Evolutionary conservation across 2,888 invertebrate genomes (phyloP).

Genomic region (Ormyrus pomaceus): DNA sequence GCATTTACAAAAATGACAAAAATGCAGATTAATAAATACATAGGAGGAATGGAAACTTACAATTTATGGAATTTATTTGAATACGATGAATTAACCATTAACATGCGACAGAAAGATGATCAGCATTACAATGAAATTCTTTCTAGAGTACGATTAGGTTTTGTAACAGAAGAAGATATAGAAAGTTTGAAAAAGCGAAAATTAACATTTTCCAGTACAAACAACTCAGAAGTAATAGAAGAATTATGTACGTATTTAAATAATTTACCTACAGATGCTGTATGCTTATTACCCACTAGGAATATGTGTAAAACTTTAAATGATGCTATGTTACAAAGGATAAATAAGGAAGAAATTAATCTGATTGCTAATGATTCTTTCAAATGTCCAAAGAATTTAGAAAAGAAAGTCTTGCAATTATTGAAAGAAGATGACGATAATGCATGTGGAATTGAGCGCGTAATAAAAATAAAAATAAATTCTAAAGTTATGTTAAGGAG

Average conservation of each 20-base stretch:
- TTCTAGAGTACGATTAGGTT: slow-evolving; percentile 55
- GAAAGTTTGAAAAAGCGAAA: slow-evolving; percentile 12
- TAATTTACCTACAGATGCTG: slow-evolving; percentile 57
- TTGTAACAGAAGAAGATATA: slow-evolving; percentile 24
- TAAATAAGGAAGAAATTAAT: slow-evolving; percentile 59
- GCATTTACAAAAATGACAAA: slow-evolving; percentile 59
- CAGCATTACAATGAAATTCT: slow-evolving; percentile 60
- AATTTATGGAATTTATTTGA: slow-evolving; percentile 65
- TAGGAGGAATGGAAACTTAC: slow-evolving; percentile 58
- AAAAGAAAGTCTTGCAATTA: slow-evolving; percentile 22
- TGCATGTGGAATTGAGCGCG: slow-evolving; percentile 18
- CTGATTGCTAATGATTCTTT: slow-evolving; percentile 10
- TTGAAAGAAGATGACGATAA: slow-evolving; percentile 18
- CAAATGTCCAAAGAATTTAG: slow-evolving; percentile 23
- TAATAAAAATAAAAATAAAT: slow-evolving; percentile 20
- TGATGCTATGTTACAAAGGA: slow-evolving; percentile 61
- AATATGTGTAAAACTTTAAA: slow-evolving; percentile 63
- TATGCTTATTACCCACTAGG: slow-evolving; percentile 64
- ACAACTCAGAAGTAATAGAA: slow-evolving; percentile 48
- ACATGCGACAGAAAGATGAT: slow-evolving; percentile 63
- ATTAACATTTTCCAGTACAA: neutral
- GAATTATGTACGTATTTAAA: slow-evolving; percentile 37
- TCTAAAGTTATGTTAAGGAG: slow-evolving; percentile 60
- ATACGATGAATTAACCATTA: slow-evolving; percentile 65
- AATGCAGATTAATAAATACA: slow-evolving; percentile 59